Conservation (phyloP, 1,140 invertebrate species). For the Pogonomyrmex barbatus region DNA sequence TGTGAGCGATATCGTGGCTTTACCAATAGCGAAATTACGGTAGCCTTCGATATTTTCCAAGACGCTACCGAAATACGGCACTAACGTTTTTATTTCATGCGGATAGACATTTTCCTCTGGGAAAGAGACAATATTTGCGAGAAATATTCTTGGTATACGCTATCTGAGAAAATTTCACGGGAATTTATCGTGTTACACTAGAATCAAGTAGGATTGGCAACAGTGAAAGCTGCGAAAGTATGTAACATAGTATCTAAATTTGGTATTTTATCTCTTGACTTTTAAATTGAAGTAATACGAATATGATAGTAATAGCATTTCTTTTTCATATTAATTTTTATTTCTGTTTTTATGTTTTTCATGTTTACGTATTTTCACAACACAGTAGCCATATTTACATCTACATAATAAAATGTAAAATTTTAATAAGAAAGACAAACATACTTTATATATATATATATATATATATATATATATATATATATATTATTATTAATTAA, state of each 20-base stretch:
- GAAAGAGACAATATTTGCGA: slow-evolving; percentile 14
- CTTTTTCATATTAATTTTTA: neutral
- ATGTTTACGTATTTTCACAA: too few relatives aligned
- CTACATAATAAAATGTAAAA: too few relatives aligned
- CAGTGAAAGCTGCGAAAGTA: too few relatives aligned
- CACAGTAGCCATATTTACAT: too few relatives aligned
- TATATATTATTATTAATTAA: too few relatives aligned
- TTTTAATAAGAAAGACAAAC: too few relatives aligned
- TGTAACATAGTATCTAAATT: neutral
- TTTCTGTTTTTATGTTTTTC: neutral
- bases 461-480: too few relatives aligned
- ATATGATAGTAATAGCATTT: neutral
- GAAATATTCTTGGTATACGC: neutral
- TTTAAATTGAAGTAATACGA: neutral
- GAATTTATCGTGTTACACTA: neutral
- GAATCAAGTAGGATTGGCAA: neutral
- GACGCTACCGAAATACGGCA: neutral
- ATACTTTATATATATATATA: too few relatives aligned
- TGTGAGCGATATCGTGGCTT: neutral
- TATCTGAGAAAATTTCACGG: slow-evolving; percentile 6
- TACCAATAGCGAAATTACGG: slow-evolving; percentile 29
- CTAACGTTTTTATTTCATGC: slow-evolving; percentile 36
- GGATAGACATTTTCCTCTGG: slow-evolving; percentile 16
- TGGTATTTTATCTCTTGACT: neutral
- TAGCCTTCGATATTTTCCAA: neutral